phyloP scores from a whole-genome alignment of 2,888 invertebrate genomes.

The Leptopterna dolabrata region DNA sequence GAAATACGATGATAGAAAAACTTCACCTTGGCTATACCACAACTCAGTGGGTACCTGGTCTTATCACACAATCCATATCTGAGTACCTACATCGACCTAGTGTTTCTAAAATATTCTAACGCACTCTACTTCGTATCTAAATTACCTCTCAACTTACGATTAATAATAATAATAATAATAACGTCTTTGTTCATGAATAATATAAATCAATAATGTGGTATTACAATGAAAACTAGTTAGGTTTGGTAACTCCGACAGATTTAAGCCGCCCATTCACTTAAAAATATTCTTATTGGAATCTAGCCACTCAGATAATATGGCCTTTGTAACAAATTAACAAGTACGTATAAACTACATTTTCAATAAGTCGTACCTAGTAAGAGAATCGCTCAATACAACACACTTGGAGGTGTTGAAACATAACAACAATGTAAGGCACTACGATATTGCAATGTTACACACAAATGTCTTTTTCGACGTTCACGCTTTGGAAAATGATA shows the following conservation, averaged over 20 bases:
- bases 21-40: neutral
- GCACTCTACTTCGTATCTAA: neutral
- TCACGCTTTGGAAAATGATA: neutral
- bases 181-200: neutral
- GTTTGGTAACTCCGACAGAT: neutral
- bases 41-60: neutral
- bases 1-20: neutral
- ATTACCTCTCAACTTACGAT: too few species aligned
- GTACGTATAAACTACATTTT: neutral
- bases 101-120: neutral
- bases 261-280: too few species aligned
- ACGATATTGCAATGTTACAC: constrained; percentile 8
- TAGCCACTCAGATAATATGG: too few species aligned
- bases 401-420: neutral
- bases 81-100: neutral
- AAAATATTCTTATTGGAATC: too few species aligned
- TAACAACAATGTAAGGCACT: constrained; percentile 26
- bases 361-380: neutral
- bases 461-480: neutral
- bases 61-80: neutral
- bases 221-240: neutral
- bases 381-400: neutral
- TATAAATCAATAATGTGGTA: neutral
- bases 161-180: neutral
- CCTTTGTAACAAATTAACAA: neutral